Evolutionary conservation across 2,113 vertebrate species (phyloP), one percentile per base, ranked within the genome.

Genomic region (Seriola dumerili): DNA sequence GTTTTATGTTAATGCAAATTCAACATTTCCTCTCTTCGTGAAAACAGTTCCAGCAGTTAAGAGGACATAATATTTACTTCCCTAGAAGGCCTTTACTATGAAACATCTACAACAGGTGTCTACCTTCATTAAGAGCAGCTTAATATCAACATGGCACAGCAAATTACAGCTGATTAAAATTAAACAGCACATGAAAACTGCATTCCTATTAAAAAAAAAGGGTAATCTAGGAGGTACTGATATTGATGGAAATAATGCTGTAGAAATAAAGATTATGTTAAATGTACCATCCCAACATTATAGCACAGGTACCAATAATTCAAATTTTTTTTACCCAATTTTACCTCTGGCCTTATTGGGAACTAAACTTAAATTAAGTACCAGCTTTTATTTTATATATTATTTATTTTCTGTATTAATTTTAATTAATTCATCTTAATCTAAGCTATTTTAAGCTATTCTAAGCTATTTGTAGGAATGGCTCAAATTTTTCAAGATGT

Each of bases 61-160:
- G 61, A 14, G 11, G 1, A 7, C 1, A 55, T n/a, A 25, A 71
- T 44, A 61, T 55, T 76, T 55, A 76, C 23, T 70, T 74, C 3
- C 44, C 46, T 54, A 7, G 3, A 65, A 52, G 4, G 52, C 42
- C 59, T 75, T 67, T 29, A 63, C 36, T 72, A 16, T 77, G n/a
- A 59, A 70, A 29, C 14, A 21, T 7, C 40, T 25, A 36, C 1
- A 19, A 50, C 5, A 50, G 32, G 42, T 29, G 34, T 12, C 59
- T 17, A 68, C 17, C 23, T 75, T 82, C 21, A 76, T 57, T 64
- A 48, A 55, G 14, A 68, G 72, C 44, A 50, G 40, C n/a, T 59
- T 38, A 73, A 12, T 13, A 25, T 13, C 8, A 11, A 23, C n/a
- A 57, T 12, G 4, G 48, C 16, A 52, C 19, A 52, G 50, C 19